These are phyloP conservation scores for Brachyhypopomus occidentalis DNA, from an alignment of 2,113 vertebrate species.

Conservation along the genomic window DNA sequence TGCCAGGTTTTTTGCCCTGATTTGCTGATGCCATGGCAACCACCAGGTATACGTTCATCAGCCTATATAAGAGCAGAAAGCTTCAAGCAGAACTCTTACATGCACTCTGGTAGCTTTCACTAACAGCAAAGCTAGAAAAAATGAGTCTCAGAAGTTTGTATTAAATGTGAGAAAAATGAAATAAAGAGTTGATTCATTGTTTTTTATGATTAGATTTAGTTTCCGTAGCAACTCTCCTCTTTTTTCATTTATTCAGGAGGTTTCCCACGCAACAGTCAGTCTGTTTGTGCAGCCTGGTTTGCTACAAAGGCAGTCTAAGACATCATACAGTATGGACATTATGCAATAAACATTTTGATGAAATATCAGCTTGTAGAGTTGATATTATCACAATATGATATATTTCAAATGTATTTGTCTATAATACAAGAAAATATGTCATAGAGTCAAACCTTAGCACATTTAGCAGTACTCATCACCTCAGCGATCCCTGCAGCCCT, in stretches of 20 bases:
- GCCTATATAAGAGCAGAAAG: constrained; percentile 29
- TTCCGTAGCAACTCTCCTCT: constrained; percentile 33
- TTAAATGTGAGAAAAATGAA: constrained; percentile 19
- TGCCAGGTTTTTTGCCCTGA: constrained; percentile 61
- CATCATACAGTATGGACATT: too few species aligned
- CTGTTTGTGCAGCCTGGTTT: constrained; percentile 33
- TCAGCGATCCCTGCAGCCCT: neutral
- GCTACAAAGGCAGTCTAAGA: neutral
- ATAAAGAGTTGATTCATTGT: constrained; percentile 6
- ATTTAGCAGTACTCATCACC: neutral
- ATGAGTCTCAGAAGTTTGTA: constrained; percentile 14
- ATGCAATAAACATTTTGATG: too few species aligned
- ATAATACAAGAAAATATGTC: neutral
- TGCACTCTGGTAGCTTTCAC: neutral
- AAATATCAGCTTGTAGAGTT: neutral
- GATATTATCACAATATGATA: neutral
- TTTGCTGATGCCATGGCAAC: constrained; percentile 69
- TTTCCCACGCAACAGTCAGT: constrained; percentile 32
- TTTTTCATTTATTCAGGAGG: constrained; percentile 38
- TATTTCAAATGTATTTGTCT: neutral
- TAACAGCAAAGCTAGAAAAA: neutral
- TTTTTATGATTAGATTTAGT: constrained; percentile 37
- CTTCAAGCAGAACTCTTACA: neutral
- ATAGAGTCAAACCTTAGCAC: neutral
- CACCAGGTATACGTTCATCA: constrained; percentile 55